A percentile compares a stretch with the other conserved stretches of the same genome.
These are phyloP conservation scores for Dendrolimus houi DNA, from an alignment of 2,888 invertebrate genomes.

Conservation along the genomic window DNA sequence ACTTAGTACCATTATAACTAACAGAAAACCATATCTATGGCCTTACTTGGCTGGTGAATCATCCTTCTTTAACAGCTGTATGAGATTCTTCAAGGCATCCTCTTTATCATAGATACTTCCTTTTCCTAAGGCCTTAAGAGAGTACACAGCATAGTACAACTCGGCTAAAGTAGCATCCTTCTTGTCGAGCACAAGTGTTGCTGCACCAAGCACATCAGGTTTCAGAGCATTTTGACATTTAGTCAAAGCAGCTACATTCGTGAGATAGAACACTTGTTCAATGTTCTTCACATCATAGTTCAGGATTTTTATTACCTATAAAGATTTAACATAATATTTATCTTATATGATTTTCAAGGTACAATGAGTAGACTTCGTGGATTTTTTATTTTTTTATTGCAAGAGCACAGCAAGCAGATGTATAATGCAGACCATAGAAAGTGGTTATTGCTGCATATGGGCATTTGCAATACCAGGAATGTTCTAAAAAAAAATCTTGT, in stretches of 20 bases:
- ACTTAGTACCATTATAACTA: too few relatives aligned
- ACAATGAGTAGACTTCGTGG: too few relatives aligned
- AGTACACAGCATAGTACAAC: conserved; percentile 83
- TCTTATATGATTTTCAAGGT: too few relatives aligned
- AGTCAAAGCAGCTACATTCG: conserved; percentile 77
- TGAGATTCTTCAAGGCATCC: conserved; percentile 83
- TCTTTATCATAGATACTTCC: conserved; percentile 77
- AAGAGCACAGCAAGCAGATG: too few relatives aligned
- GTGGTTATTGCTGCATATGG: too few relatives aligned
- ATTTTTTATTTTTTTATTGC: too few relatives aligned
- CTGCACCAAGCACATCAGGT: conserved; percentile 61
- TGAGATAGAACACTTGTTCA: conserved; percentile 80
- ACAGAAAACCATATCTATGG: neutral
- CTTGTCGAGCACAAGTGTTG: conserved; percentile 78
- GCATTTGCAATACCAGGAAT: too few relatives aligned
- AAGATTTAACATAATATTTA: too few relatives aligned
- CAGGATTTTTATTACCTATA: conserved; percentile 42
- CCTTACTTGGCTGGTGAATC: conserved; percentile 83
- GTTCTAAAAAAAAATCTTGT: too few relatives aligned
- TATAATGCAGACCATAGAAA: too few relatives aligned
- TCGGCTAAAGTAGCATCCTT: conserved; percentile 81
- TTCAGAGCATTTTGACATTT: conserved; percentile 69
- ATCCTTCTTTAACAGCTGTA: conserved; percentile 89
- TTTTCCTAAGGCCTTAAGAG: conserved; percentile 81
- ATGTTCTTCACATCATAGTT: conserved; percentile 55